These are phyloP conservation scores for Girardinichthys multiradiatus DNA, from an alignment of 2,113 vertebrate species.

Conservation along the genomic window DNA sequence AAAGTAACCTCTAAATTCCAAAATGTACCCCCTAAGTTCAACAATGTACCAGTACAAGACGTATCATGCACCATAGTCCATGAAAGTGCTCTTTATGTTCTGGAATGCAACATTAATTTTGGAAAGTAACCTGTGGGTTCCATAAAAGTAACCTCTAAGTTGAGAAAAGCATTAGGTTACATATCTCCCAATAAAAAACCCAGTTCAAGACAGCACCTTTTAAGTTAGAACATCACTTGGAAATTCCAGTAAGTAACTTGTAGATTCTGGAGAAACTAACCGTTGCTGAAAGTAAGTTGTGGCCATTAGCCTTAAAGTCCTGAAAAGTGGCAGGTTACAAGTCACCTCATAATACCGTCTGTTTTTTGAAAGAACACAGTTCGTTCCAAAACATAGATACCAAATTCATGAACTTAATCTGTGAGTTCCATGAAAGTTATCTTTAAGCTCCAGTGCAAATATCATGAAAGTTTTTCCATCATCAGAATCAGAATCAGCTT, in stretches of 20 bases:
- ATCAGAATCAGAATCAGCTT: too few relatives aligned
- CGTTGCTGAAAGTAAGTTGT: neutral
- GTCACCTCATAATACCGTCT: neutral
- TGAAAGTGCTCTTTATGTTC: neutral
- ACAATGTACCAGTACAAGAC: neutral
- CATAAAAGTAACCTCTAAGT: too few relatives aligned
- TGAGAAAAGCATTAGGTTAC: too few relatives aligned
- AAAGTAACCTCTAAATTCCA: too few relatives aligned
- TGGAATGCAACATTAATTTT: too few relatives aligned
- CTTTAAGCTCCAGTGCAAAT: neutral
- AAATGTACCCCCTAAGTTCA: neutral
- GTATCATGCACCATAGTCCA: neutral
- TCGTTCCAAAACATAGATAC: neutral
- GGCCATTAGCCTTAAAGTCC: neutral
- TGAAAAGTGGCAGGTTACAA: neutral
- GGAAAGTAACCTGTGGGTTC: too few relatives aligned
- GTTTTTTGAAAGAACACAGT: neutral
- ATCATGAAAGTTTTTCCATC: neutral
- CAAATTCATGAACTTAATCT: neutral
- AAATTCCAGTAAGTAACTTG: too few relatives aligned
- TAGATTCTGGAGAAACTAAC: too few relatives aligned
- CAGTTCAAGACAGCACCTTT: too few relatives aligned
- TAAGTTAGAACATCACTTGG: too few relatives aligned
- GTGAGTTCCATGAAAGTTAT: neutral
- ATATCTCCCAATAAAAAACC: too few relatives aligned